Conservation (phyloP, 2,113 vertebrate genomes). For the Cranoglanis bouderius region DNA sequence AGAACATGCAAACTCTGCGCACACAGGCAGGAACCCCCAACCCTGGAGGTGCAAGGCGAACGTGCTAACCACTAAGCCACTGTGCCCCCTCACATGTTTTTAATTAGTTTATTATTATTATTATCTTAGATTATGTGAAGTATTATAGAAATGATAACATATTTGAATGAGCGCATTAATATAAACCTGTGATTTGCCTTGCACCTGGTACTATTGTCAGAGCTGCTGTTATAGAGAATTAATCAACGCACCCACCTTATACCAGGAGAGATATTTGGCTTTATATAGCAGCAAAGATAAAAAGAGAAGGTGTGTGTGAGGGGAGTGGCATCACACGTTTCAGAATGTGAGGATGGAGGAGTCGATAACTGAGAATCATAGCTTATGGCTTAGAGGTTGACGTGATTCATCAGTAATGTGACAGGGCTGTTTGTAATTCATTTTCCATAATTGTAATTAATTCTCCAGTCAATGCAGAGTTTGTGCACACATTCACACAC, state of each 20-base stretch:
- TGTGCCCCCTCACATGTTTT: no score
- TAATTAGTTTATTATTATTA: not conserved
- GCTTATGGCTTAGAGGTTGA: not conserved
- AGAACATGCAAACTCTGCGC: no score
- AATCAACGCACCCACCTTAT: not conserved
- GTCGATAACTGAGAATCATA: not conserved
- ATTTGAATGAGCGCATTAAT: not conserved
- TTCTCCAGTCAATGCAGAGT: not conserved
- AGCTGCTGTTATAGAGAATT: not conserved
- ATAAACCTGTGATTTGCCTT: not conserved
- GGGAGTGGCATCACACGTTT: slow-evolving; percentile 14
- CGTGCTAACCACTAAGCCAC: no score
- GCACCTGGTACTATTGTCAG: not conserved
- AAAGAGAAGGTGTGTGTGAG: not conserved
- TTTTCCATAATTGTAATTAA: not conserved
- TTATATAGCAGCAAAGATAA: slow-evolving; percentile 6
- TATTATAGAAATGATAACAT: not conserved
- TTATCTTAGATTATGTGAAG: not conserved
- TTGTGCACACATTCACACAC: not conserved
- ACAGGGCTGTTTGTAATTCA: not conserved
- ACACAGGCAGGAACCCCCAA: no score
- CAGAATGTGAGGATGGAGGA: not conserved
- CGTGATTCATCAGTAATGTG: not conserved
- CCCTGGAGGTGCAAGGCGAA: no score
- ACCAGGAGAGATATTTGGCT: not conserved